phyloP scores from a whole-genome alignment of 2,797 vertebrate genomes.

The Anas capensis region DNA sequence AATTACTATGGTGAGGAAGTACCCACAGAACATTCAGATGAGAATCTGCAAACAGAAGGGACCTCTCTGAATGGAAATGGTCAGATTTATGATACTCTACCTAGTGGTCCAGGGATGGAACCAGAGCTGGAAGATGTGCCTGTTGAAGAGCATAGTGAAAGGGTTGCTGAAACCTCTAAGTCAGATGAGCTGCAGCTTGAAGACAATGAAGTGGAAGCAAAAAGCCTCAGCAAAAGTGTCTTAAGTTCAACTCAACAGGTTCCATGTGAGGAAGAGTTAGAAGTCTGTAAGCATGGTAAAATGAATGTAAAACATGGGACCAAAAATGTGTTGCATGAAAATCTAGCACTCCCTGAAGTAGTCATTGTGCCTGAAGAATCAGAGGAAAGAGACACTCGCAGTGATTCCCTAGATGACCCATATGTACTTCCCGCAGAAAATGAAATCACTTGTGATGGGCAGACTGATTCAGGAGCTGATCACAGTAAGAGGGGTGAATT shows the following conservation, averaged over 20 bases:
- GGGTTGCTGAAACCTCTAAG: neutral
- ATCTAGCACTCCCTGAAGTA: slow-evolving; percentile 40
- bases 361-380: slow-evolving; percentile 53
- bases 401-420: slow-evolving; percentile 71
- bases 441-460: slow-evolving; percentile 10
- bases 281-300: slow-evolving; percentile 8
- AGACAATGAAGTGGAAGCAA: neutral
- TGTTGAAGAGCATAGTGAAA: neutral
- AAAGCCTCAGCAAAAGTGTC: slow-evolving; percentile 6
- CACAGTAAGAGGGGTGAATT: slow-evolving; percentile 40
- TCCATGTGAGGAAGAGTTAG: slow-evolving; percentile 12
- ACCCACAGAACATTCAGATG: slow-evolving; percentile 7
- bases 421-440: slow-evolving; percentile 74
- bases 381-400: slow-evolving; percentile 32
- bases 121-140: neutral
- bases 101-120: neutral
- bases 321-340: slow-evolving; percentile 5
- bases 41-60: slow-evolving; percentile 56
- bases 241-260: neutral
- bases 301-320: neutral
- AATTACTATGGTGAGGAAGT: slow-evolving; percentile 58
- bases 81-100: neutral
- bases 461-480: slow-evolving; percentile 13
- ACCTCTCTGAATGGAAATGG: slow-evolving; percentile 39
- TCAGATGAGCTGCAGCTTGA: slow-evolving; percentile 6